These are phyloP conservation scores for Gallinago paraguaiae DNA, from an alignment of 2,113 vertebrate species.

Conservation along the genomic window DNA sequence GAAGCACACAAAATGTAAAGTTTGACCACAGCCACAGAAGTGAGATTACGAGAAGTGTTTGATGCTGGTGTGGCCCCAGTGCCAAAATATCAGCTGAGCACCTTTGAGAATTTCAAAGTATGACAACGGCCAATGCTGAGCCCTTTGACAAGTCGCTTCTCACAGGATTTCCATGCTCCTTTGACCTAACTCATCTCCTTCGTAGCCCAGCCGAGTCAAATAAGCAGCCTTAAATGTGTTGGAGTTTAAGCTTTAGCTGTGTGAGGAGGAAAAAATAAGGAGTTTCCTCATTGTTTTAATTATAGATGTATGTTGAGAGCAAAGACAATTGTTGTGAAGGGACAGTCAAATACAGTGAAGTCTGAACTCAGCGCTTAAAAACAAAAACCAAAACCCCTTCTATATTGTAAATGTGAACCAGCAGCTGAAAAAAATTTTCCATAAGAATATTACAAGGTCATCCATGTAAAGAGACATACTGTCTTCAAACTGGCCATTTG, in stretches of 20 bases:
- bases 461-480: not conserved
- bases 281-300: not conserved
- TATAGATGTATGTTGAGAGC: not conserved
- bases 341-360: not conserved
- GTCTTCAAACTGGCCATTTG: not conserved
- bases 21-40: not conserved
- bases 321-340: not conserved
- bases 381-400: not conserved
- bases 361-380: not conserved
- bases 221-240: not conserved
- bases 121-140: not conserved
- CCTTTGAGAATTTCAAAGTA: not conserved
- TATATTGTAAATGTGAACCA: not conserved
- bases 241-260: slow-evolving; percentile 5
- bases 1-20: not conserved
- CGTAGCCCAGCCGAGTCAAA: fast-evolving
- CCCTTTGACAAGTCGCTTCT: not conserved
- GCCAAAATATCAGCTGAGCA: not conserved
- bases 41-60: fast-evolving
- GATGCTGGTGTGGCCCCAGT: not conserved
- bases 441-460: not conserved
- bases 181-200: not conserved
- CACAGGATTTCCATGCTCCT: not conserved
- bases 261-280: not conserved
- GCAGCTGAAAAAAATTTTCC: not conserved